phyloP scores from a whole-genome alignment of 2,797 vertebrate genomes.

The Caiman crocodilus region DNA sequence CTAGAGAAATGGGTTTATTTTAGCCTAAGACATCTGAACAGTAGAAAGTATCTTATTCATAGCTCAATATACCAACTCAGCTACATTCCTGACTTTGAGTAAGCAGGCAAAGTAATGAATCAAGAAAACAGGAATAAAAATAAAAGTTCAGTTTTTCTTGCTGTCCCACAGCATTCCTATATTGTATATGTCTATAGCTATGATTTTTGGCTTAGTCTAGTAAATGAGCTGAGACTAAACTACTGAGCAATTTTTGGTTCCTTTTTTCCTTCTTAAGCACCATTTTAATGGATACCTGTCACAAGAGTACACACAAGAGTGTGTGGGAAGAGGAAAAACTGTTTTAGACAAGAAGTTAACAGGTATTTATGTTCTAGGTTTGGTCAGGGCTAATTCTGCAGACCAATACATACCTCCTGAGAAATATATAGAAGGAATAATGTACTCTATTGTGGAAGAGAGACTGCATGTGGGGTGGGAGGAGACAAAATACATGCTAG shows the following conservation, averaged over 20 bases:
- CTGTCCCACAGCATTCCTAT: not conserved
- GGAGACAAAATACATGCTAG: fast-evolving
- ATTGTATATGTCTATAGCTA: too few relatives aligned
- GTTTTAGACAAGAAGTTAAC: not conserved
- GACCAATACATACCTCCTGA: not conserved
- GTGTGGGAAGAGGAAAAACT: not conserved
- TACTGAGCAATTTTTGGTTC: too few relatives aligned
- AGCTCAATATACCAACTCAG: not conserved
- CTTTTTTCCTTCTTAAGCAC: too few relatives aligned
- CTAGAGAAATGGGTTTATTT: slow-evolving; percentile 43
- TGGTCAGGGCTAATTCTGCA: not conserved
- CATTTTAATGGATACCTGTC: not conserved
- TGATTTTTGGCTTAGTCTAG: too few relatives aligned
- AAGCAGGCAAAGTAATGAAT: slow-evolving; percentile 6
- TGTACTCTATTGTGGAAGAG: too few relatives aligned
- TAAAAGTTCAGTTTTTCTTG: not conserved
- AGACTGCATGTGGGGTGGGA: not conserved
- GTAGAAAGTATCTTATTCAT: not conserved
- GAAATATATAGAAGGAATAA: too few relatives aligned
- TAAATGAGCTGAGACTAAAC: too few relatives aligned
- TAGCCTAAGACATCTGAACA: slow-evolving; percentile 28
- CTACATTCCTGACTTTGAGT: not conserved
- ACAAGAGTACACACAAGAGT: not conserved
- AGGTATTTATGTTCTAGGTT: not conserved
- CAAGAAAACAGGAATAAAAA: not conserved